Base-by-base conservation (phyloP, 2,797 vertebrate genomes). In the Lutjanus argentimaculatus region DNA sequence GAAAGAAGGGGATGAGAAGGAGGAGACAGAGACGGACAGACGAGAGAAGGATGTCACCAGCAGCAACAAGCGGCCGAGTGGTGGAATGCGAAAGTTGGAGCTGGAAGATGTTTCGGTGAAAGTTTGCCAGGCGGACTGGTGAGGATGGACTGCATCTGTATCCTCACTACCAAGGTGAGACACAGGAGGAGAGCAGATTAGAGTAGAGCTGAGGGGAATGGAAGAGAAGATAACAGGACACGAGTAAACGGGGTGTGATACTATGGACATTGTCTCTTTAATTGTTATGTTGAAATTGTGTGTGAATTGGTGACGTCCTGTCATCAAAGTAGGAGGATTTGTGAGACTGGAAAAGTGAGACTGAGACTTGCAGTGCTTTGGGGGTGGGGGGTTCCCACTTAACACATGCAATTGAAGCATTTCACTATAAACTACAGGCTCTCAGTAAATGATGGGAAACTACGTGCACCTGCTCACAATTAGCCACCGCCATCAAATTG, bases 101-200 rank as follows among this genome's bases (percentile, higher is more conserved):
- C 57, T 62, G 75, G 77, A 58, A 61, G 76, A 91, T 85, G 88
- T 71, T 79, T 81, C 45, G 48, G 75, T 94, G 84, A 89, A 91
- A 91, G 86, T 89, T 89, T 77, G 64, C 72, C 59, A 46, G 80
- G 75, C 17, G 72, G 84, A 79, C 74, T 65, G 63, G 46, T 74
- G 82, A 94, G 80, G 79, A 96, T 96, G 95, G 95, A 96, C 71
- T 96, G 95, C 88, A 94, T 96, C 76, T 96, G 95, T 79, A 95
- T 96, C 87, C 93, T 96, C 80, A 95, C 92, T 78, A 95, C 95
- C 59, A 95, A 95, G 95, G 95, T 95, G 92, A 95, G 95, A 80
- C 53, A 49, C 11, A 17, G 19, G 6, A 72, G 57, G 55, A 58
- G 14, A 62, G 46, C 19, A 48, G 30, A 7, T 48, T 49, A 67